phyloP scores from a whole-genome alignment of 2,888 invertebrate species.

The Holacanthella duospinosa region DNA sequence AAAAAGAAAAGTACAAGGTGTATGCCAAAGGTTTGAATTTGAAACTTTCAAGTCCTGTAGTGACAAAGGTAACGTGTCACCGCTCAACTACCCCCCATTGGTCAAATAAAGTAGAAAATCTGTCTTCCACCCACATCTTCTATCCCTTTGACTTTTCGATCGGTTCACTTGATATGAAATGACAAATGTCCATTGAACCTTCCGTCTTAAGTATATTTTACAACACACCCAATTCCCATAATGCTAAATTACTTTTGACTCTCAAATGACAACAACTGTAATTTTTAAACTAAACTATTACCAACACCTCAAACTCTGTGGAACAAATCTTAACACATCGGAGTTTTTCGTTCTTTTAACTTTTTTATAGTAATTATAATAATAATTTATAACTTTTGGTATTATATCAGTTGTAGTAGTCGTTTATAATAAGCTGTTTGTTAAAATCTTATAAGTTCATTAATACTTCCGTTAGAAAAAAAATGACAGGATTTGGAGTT shows the following conservation, averaged over 20 bases:
- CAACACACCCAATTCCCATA: not conserved
- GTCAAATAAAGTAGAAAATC: not conserved
- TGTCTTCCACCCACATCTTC: constrained; percentile 24
- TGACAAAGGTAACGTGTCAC: constrained; percentile 36
- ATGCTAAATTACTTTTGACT: no score
- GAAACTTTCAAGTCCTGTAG: constrained; percentile 22
- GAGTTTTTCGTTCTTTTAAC: no score
- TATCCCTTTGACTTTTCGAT: constrained; percentile 11
- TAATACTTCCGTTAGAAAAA: not conserved
- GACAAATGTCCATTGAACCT: constrained; percentile 12
- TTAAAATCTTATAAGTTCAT: not conserved
- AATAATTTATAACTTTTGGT: no score
- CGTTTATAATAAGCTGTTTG: no score
- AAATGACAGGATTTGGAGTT: not conserved
- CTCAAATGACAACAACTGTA: no score
- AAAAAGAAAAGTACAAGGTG: no score
- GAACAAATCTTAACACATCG: no score
- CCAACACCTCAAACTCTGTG: no score
- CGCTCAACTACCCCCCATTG: constrained; percentile 29
- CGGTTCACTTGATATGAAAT: constrained; percentile 13
- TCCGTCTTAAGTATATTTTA: not conserved
- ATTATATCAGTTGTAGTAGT: no score
- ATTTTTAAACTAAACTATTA: no score
- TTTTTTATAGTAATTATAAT: no score
- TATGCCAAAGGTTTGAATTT: no score